phyloP scores from a whole-genome alignment of 2,888 invertebrate species.

The Drosophila neoperkinsi region DNA sequence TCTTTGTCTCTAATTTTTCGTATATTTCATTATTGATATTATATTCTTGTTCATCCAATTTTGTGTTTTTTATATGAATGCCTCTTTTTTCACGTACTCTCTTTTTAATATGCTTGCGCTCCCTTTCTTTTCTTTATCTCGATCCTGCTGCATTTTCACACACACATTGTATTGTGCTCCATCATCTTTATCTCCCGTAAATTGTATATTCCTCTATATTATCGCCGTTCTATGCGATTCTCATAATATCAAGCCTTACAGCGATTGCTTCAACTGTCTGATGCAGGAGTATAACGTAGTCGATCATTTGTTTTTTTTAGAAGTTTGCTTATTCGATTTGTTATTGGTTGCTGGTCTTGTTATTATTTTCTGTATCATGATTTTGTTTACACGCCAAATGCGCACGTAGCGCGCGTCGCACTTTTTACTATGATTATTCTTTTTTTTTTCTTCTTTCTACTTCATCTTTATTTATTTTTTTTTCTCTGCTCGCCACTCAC shows the following conservation, averaged over 20 bases:
- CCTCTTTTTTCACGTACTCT: neutral
- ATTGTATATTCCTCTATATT: neutral
- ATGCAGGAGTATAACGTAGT: slow-evolving; percentile 14
- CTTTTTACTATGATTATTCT: slow-evolving; percentile 77
- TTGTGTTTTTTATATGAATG: neutral
- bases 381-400: slow-evolving; percentile 80
- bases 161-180: neutral
- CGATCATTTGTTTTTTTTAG: neutral
- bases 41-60: neutral
- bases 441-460: slow-evolving; percentile 38
- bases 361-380: slow-evolving; percentile 66
- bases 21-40: neutral
- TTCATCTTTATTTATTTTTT: slow-evolving; percentile 14
- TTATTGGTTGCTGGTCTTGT: slow-evolving; percentile 59
- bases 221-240: neutral
- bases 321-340: slow-evolving; percentile 41
- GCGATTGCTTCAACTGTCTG: neutral
- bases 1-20: neutral
- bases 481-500: slow-evolving; percentile 27
- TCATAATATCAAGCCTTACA: neutral
- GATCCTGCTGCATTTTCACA: neutral
- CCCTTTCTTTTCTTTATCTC: neutral
- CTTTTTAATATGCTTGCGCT: neutral
- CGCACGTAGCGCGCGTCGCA: slow-evolving; percentile 69
- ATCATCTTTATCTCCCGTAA: neutral